Evolutionary conservation across 2,113 vertebrate species (phyloP), one percentile per base, ranked within the genome.

Genomic region (Toxotes jaculatrix): DNA sequence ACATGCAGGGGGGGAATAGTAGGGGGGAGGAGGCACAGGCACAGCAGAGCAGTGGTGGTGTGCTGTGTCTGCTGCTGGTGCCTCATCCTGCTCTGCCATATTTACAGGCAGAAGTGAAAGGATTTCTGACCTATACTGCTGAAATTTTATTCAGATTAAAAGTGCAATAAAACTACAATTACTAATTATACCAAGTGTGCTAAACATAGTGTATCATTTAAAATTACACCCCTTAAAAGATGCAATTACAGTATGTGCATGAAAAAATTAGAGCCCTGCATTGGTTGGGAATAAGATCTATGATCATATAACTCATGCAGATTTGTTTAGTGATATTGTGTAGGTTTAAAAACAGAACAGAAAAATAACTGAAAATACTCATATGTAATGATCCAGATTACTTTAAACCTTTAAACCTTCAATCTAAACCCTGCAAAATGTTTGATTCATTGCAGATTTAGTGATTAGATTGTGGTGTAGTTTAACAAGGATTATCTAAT

Each of bases 1-100:
- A 91, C 85, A 81, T 74, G 84, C 49, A 27, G 91, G 51, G 74
- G 40, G 11, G 27, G 34, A 2, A 40, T 19, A 27, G 56, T 51
- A 27, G 49, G 13, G 13, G 51, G 51, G 59, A 42, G 8, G 68
- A 38, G 64, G 4, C 51, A 47, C 45, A 79, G 74, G 19, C 72
- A 68, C 79, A 79, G 72, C n/a, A 66, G 42, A 86, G 77, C 51
- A 31, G 57, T 65, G 71, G 57, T 65, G 71, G 64, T 36, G 34
- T 21, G 7, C 47, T 45, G 63, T 76, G 79, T 77, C 47, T 74
- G 81, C 57, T 21, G 51, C 70, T 42, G 31, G 45, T n/a, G 69
- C 49, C 21, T 72, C 43, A 4, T 74, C 53, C 53, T 69, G 65
- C 69, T 80, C 80, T 21, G 59, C 70, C 83, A 76, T 77, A 69